Evolutionary conservation across 2,888 invertebrate genomes (phyloP), one percentile per base, ranked within the genome.

Genomic region (Lordiphosa fenestrarum): DNA sequence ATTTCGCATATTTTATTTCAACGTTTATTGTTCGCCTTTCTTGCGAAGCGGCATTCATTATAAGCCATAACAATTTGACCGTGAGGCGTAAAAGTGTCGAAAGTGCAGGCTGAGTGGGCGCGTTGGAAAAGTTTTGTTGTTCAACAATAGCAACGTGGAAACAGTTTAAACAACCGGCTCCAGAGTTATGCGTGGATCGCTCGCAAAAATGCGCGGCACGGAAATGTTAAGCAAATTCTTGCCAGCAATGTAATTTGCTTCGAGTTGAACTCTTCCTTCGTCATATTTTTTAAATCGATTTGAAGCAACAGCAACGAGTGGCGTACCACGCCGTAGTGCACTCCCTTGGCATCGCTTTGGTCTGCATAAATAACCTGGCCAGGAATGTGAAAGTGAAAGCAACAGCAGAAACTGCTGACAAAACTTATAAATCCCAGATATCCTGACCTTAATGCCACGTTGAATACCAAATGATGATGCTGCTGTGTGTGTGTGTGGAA

Each of bases 381-480:
- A 52, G 62, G 71, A 72, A 66, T 72, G 60, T 54, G 69, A 73
- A 53, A 53, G 50, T 46, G 47, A 23, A 40, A 30, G 23, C 44
- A 48, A 21, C 49, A 48, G 38, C 39, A 51, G 48, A 51, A 74
- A 71, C 68, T 80, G 85, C 80, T 82, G 80, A 72, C 82, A 72
- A 86, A 82, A 85, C 75, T 75, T 82, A 73, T 82, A 86, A 85
- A 85, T 85, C 86, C 80, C 71, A 74, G 75, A 85, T 85, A 84
- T 85, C 74, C 86, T 86, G 86, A 80, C 82, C 86, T 82, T 86
- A 87, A 85, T 85, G 86, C 87, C 63, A 65, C 69, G 73, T 66
- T 84, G 85, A 85, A 83, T 84, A 81, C 68, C 53, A 82, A 85
- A 84, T 85, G 80, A 73, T 82, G 86, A 66, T 69, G 55, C 44